Base-by-base conservation (phyloP, 1,140 invertebrate genomes). In the Bombus waltoni region DNA sequence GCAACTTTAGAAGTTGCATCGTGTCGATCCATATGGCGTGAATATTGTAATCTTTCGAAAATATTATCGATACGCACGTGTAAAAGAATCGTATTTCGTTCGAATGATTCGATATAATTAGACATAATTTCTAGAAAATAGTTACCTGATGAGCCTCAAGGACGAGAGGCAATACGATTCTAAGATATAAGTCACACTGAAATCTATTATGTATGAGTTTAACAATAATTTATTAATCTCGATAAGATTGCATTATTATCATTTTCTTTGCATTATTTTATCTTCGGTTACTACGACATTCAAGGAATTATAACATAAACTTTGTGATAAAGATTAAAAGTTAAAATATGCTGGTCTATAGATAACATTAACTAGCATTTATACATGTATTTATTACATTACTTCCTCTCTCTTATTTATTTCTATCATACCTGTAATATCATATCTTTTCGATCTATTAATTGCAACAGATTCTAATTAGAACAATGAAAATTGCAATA, bases 51-150 rank as follows among this genome's bases (percentile, higher is more conserved):
- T 53, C n/a, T 10, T 53, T 62, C 25, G 22, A 18, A 42, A 44
- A 13, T 53, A 40, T 44, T 84, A 40, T 38, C 25, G 44, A 32
- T 22, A 57, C 28, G 13, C 1, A 25, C 25, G 25, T 6, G 13
- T 22, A 59, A 32, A 40, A 72, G 28, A 38, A 79, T 84, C 66
- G 32, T 4, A 9, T 84, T 84, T 79, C 82, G 1, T 35, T 71
- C 3, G 22, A 62, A 44, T 25, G 40, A 62, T 72, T 62, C 76
- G 8, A 65, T 38, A 44, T 47, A 72, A 82, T 66, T 35, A 38
- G 18, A 62, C 25, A n/a, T 13, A 62, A 57, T n/a, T 72, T 44
- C 25, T 38, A 62, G 22, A 40, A 62, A 72, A 10, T 18, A 59
- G 2, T 84, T 79, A 44, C 66, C 66, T 15, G 44, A n/a, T 57